phyloP scores from a whole-genome alignment of 1,140 invertebrate species.

The Diuraphis noxia region DNA sequence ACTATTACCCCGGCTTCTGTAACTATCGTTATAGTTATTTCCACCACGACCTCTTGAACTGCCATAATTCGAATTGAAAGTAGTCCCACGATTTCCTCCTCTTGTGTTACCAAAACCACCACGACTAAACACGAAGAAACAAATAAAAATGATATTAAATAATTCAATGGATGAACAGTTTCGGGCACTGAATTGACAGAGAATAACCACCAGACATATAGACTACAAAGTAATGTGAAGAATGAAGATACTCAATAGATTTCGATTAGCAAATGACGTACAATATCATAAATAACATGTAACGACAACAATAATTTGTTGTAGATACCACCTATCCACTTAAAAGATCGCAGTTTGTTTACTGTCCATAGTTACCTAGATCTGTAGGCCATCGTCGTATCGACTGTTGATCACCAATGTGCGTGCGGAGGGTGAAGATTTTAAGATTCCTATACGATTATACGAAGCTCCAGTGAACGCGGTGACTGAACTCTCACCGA shows the following conservation, averaged over 20 bases:
- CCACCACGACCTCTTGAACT: slow-evolving; percentile 40
- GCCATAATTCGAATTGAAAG: slow-evolving; percentile 38
- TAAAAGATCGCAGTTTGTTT: neutral
- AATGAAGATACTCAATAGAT: neutral
- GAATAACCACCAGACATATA: neutral
- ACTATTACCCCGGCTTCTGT: slow-evolving; percentile 37
- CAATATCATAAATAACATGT: neutral
- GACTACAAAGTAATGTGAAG: neutral
- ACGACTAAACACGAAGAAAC: neutral
- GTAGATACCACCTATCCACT: neutral
- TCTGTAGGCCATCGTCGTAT: slow-evolving; percentile 33
- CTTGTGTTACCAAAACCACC: slow-evolving; percentile 30
- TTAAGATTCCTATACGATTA: too few species aligned
- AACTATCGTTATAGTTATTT: slow-evolving; percentile 19
- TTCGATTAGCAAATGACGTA: neutral
- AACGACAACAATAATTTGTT: neutral
- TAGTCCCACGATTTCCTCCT: slow-evolving; percentile 38
- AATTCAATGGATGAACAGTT: neutral
- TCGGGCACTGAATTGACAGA: neutral
- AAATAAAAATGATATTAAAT: neutral
- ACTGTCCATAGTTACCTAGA: slow-evolving; percentile 47
- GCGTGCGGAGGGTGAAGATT: neutral
- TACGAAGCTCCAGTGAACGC: neutral
- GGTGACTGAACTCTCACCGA: neutral
- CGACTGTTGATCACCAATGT: neutral